Conservation (phyloP, 2,113 vertebrate genomes). For the Limanda limanda region DNA sequence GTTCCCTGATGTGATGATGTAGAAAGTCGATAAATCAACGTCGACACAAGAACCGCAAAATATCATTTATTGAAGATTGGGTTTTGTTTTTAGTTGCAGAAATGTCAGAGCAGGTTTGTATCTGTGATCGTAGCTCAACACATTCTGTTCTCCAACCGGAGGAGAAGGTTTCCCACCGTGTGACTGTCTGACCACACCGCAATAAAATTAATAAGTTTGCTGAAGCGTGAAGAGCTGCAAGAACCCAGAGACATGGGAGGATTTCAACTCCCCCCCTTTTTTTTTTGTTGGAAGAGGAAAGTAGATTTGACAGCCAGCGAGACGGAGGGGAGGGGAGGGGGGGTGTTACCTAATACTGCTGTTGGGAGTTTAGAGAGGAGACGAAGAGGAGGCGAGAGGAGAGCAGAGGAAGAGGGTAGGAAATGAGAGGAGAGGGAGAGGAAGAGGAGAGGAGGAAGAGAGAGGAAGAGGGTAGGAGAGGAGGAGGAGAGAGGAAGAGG, state of each 20-base stretch:
- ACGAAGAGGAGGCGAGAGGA: not conserved
- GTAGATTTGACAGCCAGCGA: conserved; percentile 51
- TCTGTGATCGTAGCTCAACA: conserved; percentile 1
- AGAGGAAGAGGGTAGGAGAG: not conserved
- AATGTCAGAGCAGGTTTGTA: not conserved
- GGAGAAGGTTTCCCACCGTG: conserved; percentile 14
- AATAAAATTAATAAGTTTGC: conserved; percentile 39
- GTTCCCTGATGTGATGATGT: too few relatives aligned
- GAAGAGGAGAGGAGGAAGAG: not conserved
- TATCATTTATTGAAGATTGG: not conserved
- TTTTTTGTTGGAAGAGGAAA: conserved; percentile 30
- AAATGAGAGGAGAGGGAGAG: not conserved
- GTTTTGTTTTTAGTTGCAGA: conserved; percentile 8
- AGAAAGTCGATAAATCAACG: too few relatives aligned
- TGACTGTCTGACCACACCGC: conserved; percentile 14
- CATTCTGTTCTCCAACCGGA: conserved; percentile 1
- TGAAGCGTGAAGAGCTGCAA: conserved; percentile 51
- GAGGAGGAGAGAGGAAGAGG: too few relatives aligned
- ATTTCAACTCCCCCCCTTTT: not conserved
- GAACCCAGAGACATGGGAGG: conserved; percentile 25
- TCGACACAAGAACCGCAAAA: too few relatives aligned
- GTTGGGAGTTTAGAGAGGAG: conserved; percentile 23
- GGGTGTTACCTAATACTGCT: conserved; percentile 49
- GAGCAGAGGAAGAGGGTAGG: not conserved
- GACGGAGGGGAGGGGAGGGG: not conserved